phyloP scores from a whole-genome alignment of 2,113 vertebrate genomes.

The pig (Sus scrofa) region DNA sequence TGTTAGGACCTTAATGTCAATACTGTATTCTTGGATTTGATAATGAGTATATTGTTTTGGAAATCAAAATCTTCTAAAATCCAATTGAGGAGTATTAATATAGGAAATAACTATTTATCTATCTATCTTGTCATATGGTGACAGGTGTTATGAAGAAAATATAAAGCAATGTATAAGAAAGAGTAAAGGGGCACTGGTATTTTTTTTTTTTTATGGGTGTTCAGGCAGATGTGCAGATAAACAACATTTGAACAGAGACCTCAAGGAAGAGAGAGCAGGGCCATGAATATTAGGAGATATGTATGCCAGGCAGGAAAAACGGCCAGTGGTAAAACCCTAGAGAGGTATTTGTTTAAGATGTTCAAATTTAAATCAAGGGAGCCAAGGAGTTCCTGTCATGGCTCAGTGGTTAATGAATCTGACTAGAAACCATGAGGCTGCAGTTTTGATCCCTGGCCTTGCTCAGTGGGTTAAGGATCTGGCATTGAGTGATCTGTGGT shows the following conservation, averaged over 20 bases:
- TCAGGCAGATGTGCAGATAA: too few relatives aligned
- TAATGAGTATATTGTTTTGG: neutral
- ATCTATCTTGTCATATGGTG: neutral
- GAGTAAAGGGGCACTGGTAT: rapidly evolving
- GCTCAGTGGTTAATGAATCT: too few relatives aligned
- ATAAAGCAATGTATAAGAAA: rapidly evolving
- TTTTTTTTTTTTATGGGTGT: too few relatives aligned
- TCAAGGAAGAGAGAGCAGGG: neutral
- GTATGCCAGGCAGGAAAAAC: neutral
- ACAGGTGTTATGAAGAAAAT: neutral
- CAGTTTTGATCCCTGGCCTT: too few relatives aligned
- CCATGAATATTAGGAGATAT: neutral
- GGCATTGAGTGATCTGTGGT: too few relatives aligned
- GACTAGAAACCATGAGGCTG: too few relatives aligned
- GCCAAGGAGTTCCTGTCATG: too few relatives aligned
- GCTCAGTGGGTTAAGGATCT: too few relatives aligned
- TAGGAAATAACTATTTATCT: neutral
- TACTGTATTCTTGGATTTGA: neutral
- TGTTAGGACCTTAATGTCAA: neutral
- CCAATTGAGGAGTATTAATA: neutral
- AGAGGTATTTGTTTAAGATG: neutral
- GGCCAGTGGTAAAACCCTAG: neutral
- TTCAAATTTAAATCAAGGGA: neutral
- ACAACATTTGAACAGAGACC: neutral
- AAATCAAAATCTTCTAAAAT: neutral